These are phyloP conservation scores for Loris lydekkerianus DNA, from an alignment of 2,797 vertebrate genomes.

Conservation along the genomic window DNA sequence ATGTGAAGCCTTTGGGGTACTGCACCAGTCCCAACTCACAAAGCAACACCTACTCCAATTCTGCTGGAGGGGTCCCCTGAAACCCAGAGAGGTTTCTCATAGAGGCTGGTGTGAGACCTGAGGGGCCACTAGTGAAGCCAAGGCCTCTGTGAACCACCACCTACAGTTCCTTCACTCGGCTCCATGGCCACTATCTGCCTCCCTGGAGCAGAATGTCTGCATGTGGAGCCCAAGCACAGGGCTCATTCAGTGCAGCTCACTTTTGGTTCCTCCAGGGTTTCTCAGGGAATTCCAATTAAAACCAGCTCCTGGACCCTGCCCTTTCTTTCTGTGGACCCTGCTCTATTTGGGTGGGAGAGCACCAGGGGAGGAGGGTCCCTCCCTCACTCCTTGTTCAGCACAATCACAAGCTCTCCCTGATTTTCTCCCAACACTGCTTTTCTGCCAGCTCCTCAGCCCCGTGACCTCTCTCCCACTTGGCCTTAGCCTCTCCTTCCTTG, in stretches of 20 bases:
- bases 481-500: neutral
- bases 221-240: accelerated
- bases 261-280: neutral
- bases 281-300: neutral
- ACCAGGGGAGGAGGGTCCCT: no score
- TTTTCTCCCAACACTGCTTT: neutral
- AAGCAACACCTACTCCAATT: neutral
- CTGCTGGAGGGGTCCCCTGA: neutral
- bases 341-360: neutral
- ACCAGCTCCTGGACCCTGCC: neutral
- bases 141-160: neutral
- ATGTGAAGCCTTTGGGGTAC: neutral
- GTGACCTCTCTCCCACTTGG: accelerated
- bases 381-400: neutral
- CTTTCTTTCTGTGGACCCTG: neutral
- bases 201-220: accelerated
- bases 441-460: neutral
- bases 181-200: neutral
- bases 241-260: neutral
- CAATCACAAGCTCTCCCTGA: accelerated
- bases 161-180: no score
- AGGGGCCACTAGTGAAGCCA: neutral
- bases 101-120: neutral
- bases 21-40: neutral
- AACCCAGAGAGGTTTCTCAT: neutral